These are phyloP conservation scores for Chlamydotis undulata DNA, from an alignment of 2,113 vertebrate species.

Conservation along the genomic window DNA sequence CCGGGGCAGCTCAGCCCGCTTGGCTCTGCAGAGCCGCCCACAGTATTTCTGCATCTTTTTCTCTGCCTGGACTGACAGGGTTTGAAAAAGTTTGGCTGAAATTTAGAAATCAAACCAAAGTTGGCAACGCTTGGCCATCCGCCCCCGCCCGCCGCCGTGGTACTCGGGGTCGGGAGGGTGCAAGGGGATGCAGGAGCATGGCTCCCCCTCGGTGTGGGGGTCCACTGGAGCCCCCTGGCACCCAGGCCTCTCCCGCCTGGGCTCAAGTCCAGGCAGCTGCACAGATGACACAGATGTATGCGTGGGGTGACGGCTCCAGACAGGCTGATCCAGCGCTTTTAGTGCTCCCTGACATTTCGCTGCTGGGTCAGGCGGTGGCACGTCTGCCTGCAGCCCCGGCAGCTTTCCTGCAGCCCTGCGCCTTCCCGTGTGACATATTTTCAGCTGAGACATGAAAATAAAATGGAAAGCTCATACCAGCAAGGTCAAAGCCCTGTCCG, in stretches of 20 bases:
- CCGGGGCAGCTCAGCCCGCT: neutral
- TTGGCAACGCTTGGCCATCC: neutral
- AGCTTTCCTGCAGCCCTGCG: neutral
- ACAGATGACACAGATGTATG: neutral
- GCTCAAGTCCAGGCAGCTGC: neutral
- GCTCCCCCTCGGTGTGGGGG: accelerated
- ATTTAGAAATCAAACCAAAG: neutral
- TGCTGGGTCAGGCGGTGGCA: neutral
- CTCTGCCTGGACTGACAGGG: neutral
- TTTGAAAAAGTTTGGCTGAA: neutral
- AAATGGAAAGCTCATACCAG: neutral
- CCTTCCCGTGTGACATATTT: neutral
- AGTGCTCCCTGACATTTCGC: neutral
- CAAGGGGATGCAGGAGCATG: accelerated
- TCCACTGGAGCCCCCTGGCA: neutral
- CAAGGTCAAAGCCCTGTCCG: neutral
- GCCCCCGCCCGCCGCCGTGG: accelerated
- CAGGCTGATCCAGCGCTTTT: neutral
- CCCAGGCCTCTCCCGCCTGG: accelerated
- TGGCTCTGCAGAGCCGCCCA: neutral
- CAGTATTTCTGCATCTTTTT: neutral
- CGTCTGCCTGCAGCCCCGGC: neutral
- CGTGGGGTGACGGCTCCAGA: neutral
- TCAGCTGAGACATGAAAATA: neutral
- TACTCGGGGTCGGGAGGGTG: accelerated